These are phyloP conservation scores for Drosophila gunungcola DNA, from an alignment of 1,140 invertebrate species.

Conservation along the genomic window DNA sequence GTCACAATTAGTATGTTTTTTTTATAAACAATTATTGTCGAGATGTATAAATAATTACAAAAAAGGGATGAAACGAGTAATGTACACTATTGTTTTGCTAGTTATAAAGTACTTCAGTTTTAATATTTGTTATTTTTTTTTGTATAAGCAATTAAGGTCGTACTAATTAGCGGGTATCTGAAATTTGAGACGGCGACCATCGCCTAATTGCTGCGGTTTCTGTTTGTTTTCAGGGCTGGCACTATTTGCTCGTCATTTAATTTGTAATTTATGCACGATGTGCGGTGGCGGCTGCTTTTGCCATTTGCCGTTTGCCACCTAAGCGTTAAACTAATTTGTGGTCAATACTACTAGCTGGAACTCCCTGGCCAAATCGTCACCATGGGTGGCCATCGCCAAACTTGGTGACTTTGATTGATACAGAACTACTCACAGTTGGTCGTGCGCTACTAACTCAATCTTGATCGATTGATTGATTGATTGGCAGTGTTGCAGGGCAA, in stretches of 20 bases:
- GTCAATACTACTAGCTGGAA: conserved; percentile 1
- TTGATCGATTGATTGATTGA: conserved; percentile 54
- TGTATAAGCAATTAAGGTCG: no score
- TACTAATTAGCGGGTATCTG: conserved; percentile 4
- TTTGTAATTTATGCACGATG: conserved; percentile 60
- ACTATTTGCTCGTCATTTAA: conserved; percentile 52
- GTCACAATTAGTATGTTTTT: no score
- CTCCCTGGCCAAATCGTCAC: conserved; percentile 8
- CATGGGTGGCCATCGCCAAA: conserved; percentile 2
- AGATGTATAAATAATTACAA: no score
- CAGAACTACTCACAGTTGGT: conserved; percentile 12
- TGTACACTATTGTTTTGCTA: no score
- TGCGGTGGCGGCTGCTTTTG: conserved; percentile 17
- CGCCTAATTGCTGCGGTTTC: conserved; percentile 20
- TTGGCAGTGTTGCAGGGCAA: not conserved
- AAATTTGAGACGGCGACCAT: not conserved
- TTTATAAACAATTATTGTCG: no score
- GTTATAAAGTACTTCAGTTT: no score
- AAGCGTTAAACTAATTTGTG: conserved; percentile 60
- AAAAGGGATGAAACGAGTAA: no score
- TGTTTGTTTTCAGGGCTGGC: conserved; percentile 22
- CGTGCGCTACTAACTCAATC: conserved; percentile 41
- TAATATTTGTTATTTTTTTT: no score
- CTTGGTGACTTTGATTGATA: conserved; percentile 66
- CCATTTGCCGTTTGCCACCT: conserved; percentile 37